These are phyloP conservation scores for Aselliscus stoliczkanus DNA, from an alignment of 2,797 vertebrate genomes.

Conservation along the genomic window DNA sequence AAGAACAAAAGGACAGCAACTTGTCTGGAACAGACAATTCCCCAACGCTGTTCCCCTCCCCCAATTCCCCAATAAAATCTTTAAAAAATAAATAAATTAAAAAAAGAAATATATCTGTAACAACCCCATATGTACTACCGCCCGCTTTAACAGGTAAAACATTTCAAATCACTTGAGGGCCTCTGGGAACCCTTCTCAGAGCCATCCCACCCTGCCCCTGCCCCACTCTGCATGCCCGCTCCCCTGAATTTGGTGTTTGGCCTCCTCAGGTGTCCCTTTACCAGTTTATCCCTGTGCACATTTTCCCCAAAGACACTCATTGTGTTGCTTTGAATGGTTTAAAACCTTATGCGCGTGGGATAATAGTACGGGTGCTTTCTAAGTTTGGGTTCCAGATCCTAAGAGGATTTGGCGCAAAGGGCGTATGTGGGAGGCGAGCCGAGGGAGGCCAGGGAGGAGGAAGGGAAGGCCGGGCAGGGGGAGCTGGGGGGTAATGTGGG, in stretches of 20 bases:
- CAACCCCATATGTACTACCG: rapidly evolving
- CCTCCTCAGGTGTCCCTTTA: rapidly evolving
- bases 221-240: rapidly evolving
- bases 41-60: too few relatives aligned
- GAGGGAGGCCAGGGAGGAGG: background rate
- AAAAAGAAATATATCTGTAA: rapidly evolving
- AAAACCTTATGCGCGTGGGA: rapidly evolving
- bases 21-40: too few relatives aligned
- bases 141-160: background rate
- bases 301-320: too few relatives aligned
- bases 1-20: too few relatives aligned
- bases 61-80: too few relatives aligned
- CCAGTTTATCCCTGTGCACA: background rate
- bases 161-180: background rate
- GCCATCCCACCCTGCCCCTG: background rate
- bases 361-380: rapidly evolving
- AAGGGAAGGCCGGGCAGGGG: background rate
- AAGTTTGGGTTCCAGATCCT: background rate
- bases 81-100: too few relatives aligned
- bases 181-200: background rate
- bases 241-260: background rate
- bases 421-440: too few relatives aligned
- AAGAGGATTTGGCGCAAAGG: background rate
- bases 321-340: rapidly evolving
- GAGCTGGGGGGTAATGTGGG: background rate